Evolutionary conservation across 2,113 vertebrate species (phyloP).

Genomic region (Microcebus murinus): DNA sequence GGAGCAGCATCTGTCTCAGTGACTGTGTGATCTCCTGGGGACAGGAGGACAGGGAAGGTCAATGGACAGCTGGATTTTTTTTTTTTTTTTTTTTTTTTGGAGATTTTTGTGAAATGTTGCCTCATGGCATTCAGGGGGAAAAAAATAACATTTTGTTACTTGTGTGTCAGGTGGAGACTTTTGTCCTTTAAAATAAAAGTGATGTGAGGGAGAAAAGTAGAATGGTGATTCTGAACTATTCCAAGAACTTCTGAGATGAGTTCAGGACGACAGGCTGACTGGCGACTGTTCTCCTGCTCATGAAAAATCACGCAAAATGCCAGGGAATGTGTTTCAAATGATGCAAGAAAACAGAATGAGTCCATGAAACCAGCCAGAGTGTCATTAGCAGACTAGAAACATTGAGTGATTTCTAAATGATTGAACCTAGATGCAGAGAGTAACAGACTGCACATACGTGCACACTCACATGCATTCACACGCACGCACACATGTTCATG

Average conservation of each 20-base stretch:
- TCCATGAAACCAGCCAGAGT: not conserved
- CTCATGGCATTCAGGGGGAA: not conserved
- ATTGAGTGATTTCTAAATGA: not conserved
- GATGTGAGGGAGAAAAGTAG: not conserved
- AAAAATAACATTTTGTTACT: not conserved
- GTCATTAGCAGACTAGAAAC: not conserved
- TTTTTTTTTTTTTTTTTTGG: too few species aligned
- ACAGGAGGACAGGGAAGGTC: too few species aligned
- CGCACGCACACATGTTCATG: rapidly evolving
- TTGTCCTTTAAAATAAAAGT: not conserved
- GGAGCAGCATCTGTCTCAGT: rapidly evolving
- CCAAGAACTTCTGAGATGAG: not conserved
- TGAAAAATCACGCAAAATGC: not conserved
- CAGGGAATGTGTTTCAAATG: not conserved
- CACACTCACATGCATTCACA: rapidly evolving
- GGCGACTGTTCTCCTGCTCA: not conserved
- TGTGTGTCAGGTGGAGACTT: not conserved
- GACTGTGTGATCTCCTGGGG: not conserved
- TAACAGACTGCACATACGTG: not conserved
- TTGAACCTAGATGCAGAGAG: not conserved
- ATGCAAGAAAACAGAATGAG: not conserved
- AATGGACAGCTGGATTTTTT: not conserved
- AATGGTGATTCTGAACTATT: not conserved
- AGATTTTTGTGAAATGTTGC: not conserved
- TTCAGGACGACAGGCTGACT: not conserved